Evolutionary conservation across 2,113 vertebrate species (phyloP).

Genomic region (Buteo buteo): DNA sequence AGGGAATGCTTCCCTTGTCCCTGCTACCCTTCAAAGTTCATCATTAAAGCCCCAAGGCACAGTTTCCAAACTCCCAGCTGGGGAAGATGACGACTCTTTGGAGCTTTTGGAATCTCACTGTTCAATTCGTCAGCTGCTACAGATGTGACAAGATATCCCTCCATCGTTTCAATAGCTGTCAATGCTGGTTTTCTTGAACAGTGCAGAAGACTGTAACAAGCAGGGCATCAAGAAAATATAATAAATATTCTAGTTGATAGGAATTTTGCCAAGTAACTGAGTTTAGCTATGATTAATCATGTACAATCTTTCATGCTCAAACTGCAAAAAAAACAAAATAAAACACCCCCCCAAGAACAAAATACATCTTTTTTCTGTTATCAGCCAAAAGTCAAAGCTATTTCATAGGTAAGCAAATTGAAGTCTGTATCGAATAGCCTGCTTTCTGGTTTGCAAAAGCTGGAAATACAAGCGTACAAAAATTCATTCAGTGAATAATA

Average conservation of each 20-base stretch:
- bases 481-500: not conserved
- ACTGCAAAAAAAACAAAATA: not conserved
- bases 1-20: not conserved
- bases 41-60: not conserved
- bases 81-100: not conserved
- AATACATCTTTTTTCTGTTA: not conserved
- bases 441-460: not conserved
- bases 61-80: not conserved
- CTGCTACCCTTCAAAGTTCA: not conserved
- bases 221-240: not conserved
- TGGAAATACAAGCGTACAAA: not conserved
- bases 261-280: not conserved
- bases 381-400: not conserved
- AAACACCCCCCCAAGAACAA: not conserved
- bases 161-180: not conserved
- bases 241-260: not conserved
- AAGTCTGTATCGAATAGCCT: not conserved
- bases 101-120: not conserved
- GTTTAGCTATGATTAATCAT: not conserved
- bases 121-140: not conserved
- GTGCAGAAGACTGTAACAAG: not conserved
- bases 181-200: not conserved
- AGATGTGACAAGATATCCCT: not conserved
- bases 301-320: not conserved
- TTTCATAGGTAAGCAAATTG: not conserved